Conservation (phyloP, 2,797 vertebrate genomes). For the Aldrovandia affinis region DNA sequence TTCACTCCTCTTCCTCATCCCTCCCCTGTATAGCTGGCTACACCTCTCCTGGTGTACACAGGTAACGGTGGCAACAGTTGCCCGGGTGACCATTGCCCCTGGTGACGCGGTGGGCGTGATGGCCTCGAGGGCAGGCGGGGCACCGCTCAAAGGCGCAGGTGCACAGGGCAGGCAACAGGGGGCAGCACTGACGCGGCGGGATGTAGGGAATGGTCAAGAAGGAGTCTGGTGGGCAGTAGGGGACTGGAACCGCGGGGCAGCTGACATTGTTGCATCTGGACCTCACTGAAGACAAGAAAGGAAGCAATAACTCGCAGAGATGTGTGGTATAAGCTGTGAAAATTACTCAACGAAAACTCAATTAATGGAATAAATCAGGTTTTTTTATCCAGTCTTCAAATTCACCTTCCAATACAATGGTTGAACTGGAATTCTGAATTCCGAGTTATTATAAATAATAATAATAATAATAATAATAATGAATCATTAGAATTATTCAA, state of each 20-base stretch:
- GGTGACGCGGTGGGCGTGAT: not conserved
- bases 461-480: too few relatives aligned
- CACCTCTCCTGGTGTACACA: not conserved
- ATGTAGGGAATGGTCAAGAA: conserved; percentile 12
- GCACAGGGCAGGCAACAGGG: conserved; percentile 34
- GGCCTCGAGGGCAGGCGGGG: conserved; percentile 21
- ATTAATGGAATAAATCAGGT: too few relatives aligned
- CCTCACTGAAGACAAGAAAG: not conserved
- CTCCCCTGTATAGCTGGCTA: not conserved
- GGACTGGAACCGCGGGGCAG: conserved; percentile 6
- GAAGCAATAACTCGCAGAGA: not conserved
- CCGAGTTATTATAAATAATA: too few relatives aligned
- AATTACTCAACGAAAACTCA: not conserved
- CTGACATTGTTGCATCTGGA: conserved; percentile 26
- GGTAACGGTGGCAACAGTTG: conserved; percentile 25
- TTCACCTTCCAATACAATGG: too few relatives aligned
- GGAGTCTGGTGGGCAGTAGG: conserved; percentile 29
- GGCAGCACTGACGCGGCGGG: conserved; percentile 44
- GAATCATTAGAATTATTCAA: too few relatives aligned
- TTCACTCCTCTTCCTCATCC: not conserved
- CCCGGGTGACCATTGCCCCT: conserved; percentile 26
- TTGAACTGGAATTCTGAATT: too few relatives aligned
- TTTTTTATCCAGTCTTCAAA: too few relatives aligned
- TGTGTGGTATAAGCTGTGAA: not conserved
- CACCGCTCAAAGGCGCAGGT: conserved; percentile 23